Percentiles rank a stretch among this genome's conserved stretches.
Conservation (phyloP, 2,888 invertebrate genomes). For the Lamellibrachia columna region DNA sequence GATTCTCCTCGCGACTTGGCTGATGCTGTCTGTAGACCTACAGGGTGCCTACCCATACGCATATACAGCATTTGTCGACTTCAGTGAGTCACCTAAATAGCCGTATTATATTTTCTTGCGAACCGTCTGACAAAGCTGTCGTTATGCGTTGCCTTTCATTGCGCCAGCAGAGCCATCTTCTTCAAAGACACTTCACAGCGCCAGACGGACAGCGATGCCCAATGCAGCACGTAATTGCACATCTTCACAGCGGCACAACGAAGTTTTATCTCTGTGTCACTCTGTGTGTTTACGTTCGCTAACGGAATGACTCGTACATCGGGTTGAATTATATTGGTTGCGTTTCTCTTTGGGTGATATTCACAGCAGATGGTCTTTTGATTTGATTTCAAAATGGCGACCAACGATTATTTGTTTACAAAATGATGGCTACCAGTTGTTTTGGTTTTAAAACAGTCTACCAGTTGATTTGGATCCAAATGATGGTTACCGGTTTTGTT, state of each 20-base stretch:
- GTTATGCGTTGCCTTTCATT: background rate
- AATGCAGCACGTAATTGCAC: background rate
- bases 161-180: background rate
- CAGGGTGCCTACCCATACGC: background rate
- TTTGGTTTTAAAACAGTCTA: background rate
- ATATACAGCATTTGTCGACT: background rate
- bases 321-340: background rate
- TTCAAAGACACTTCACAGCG: background rate
- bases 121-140: background rate
- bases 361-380: background rate
- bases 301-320: background rate
- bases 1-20: slow-evolving; percentile 19
- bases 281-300: background rate
- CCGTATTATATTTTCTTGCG: background rate
- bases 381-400: background rate
- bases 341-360: background rate
- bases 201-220: background rate
- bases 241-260: background rate
- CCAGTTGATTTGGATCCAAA: background rate
- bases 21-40: background rate
- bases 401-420: background rate
- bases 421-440: background rate
- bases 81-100: slow-evolving; percentile 5
- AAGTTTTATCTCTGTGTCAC: background rate
- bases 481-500: background rate